Base-by-base conservation (phyloP, 2,113 vertebrate genomes). In the Dissostichus mawsoni region DNA sequence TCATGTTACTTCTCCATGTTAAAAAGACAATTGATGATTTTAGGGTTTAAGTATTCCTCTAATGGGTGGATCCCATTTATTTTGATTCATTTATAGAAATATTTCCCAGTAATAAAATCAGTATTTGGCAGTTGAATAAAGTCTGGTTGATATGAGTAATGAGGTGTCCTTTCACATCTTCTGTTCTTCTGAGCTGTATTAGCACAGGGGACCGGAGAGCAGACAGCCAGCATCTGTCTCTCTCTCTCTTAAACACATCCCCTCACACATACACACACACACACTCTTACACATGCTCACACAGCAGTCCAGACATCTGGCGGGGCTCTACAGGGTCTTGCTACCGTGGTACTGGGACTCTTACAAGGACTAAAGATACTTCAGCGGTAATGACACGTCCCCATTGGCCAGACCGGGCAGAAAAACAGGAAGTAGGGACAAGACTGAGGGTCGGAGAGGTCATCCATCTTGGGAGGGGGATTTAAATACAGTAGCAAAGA, bases 241-340 rank as follows among this genome's bases (percentile, higher is more conserved):
- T 71, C 55, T 48, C 61, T 47, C 86, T 73, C 81, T 82, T 83
- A 76, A 74, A 76, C 48, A 76, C 44, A 62, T 18, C 51, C 50
- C 18, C 23, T 20, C 62, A 70, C 56, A 79, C 62, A 44, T 69
- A 74, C 67, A 36, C 29, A 63, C 50, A 72, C 85, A 83, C 72
- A 62, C 72, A 63, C 69, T 4, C 68, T 20, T 70, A 79, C 85
- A 82, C 81, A 76, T 69, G 70, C 75, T 65, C 81, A 76, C 68
- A 63, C 91, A 92, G 91, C 88, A 90, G 88, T 82, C 86, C 82
- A 86, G 81, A 91, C 94, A 94, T 93, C 94, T 95, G 93, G 68
- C 75, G 80, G 68, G 87, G 84, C 79, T 87, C 88, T 89, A 57
- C 77, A 59, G 84, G 90, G 91, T 90, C 90, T 73, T 80, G 84